A percentile compares a stretch with the other conserved stretches of the same genome.
phyloP scores from a whole-genome alignment of 2,113 vertebrate genomes.

The Entomyzon cyanotis region DNA sequence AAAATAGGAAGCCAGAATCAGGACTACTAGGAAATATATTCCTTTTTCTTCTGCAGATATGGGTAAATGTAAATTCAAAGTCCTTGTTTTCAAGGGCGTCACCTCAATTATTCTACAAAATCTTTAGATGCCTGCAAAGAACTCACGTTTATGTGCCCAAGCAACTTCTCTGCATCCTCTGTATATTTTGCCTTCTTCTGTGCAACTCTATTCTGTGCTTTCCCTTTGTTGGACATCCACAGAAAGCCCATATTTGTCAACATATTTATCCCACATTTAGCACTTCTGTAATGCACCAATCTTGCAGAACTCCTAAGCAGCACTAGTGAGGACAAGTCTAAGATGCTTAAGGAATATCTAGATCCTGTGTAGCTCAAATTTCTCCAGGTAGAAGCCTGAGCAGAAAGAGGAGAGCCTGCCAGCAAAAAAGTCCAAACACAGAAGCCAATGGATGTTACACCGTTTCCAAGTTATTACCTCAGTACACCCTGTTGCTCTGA shows the following conservation, averaged over 20 bases:
- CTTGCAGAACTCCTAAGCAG: neutral
- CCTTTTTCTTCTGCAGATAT: neutral
- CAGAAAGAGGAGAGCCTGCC: neutral
- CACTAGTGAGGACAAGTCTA: neutral
- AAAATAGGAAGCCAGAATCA: neutral
- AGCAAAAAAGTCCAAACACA: neutral
- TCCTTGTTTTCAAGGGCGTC: neutral
- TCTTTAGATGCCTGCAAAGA: neutral
- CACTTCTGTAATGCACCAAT: neutral
- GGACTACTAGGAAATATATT: neutral
- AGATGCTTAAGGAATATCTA: neutral
- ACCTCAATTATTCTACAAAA: neutral
- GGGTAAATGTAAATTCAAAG: neutral
- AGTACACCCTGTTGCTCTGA: neutral
- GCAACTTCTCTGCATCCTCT: neutral
- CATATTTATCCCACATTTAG: neutral
- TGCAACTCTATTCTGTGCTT: neutral
- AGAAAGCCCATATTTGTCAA: neutral
- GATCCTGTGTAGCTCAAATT: neutral
- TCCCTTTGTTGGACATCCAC: neutral
- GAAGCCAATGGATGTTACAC: neutral
- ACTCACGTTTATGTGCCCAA: neutral
- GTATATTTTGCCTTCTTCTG: neutral
- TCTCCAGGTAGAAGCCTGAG: neutral
- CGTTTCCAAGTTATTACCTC: conserved; percentile 39